Evolutionary conservation across 2,888 invertebrate species (phyloP), one percentile per base, ranked within the genome.

Genomic region (Philereme vetulata): DNA sequence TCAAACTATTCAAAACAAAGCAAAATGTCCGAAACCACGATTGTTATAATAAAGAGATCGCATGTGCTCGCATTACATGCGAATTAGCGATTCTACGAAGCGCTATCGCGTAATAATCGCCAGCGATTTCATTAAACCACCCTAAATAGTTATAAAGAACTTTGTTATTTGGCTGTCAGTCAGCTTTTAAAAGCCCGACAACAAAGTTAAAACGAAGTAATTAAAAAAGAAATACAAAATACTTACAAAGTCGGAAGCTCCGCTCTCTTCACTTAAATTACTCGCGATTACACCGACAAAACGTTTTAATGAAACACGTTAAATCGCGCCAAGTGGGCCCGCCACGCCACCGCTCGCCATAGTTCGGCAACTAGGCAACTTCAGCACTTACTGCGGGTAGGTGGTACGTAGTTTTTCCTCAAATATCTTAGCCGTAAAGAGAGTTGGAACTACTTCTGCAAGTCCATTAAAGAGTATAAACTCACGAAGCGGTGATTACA

Each of bases 191-290:
- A 87, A 88, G 85, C 85, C 83, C 82, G 80, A 81, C 89, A 90
- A 89, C 90, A 88, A 91, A 92, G 90, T 92, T 92, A 87, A 90
- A 91, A 91, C 90, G 88, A 91, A 90, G 90, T 91, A 91, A 91
- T 90, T 92, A 92, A 91, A 91, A 91, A 91, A 90, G 90, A 90
- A 90, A 90, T 89, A 90, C 90, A 91, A 90, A 91, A 91, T 91
- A 89, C 90, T 91, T 89, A 89, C 88, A 88, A 90, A 91, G 90
- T 92, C 90, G 90, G 91, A 90, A 90, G 90, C 89, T 85, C 85
- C 85, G 86, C 88, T 88, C 90, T 90, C 91, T 90, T 89, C 90
- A 90, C 87, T 91, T 90, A 91, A 91, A 91, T 91, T 90, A 91
- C 90, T 92, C 84, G 90, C 90, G 90, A 91, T 92, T 91, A 92